Conservation (phyloP, 2,888 invertebrate genomes). For the Abrostola tripartita region DNA sequence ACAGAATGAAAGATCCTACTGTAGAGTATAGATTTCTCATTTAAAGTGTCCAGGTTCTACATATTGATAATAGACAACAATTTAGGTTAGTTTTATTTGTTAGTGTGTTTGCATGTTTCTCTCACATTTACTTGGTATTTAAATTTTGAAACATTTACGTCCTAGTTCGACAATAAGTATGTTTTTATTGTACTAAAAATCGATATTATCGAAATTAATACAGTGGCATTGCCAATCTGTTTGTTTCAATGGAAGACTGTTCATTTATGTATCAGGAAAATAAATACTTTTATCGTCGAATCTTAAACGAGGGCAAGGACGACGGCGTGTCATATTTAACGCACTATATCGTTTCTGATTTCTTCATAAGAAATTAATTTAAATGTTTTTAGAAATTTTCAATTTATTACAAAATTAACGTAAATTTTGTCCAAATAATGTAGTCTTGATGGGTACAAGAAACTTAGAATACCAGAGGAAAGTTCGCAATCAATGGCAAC, state of each 20-base stretch:
- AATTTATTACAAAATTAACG: neutral
- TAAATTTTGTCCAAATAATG: neutral
- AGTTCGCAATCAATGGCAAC: conserved; percentile 46
- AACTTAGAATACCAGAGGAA: conserved; percentile 43
- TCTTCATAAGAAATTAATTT: conserved; percentile 32
- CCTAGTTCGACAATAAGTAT: conserved; percentile 18
- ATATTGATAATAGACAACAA: no score
- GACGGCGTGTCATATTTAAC: conserved; percentile 43
- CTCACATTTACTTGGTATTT: neutral
- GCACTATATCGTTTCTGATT: conserved; percentile 28
- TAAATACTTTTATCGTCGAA: conserved; percentile 33
- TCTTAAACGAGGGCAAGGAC: conserved; percentile 47
- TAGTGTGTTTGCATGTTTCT: neutral
- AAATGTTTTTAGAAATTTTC: conserved; percentile 20
- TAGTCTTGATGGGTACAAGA: conserved; percentile 11
- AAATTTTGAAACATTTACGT: conserved; percentile 25
- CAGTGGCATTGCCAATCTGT: conserved; percentile 23
- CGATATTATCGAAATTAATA: conserved; percentile 14
- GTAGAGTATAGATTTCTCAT: neutral
- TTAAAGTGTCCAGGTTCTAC: neutral
- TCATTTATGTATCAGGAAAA: conserved; percentile 38
- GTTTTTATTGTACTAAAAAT: conserved; percentile 16
- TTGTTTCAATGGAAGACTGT: conserved; percentile 20
- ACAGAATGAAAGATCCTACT: neutral
- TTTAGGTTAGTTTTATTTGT: neutral